phyloP scores from a whole-genome alignment of 2,888 invertebrate species.

The Acronicta psi region DNA sequence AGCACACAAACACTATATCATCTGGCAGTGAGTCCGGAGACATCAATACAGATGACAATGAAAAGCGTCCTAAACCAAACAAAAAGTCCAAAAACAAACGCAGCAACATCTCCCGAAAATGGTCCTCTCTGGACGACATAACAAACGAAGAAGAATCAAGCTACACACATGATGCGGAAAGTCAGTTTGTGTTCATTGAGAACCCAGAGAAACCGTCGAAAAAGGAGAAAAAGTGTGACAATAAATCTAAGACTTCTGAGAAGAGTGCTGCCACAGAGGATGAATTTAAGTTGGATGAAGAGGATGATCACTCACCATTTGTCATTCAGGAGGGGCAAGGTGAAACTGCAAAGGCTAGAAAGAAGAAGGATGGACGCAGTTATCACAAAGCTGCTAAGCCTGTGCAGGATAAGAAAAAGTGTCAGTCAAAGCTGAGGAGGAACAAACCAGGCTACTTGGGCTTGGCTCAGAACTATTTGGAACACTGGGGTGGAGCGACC shows the following conservation, averaged over 20 bases:
- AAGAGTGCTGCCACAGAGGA: slow-evolving; percentile 70
- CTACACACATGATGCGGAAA: slow-evolving; percentile 74
- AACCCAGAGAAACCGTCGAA: slow-evolving; percentile 80
- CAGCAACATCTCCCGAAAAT: slow-evolving; percentile 85
- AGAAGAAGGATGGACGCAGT: slow-evolving; percentile 85
- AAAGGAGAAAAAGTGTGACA: slow-evolving; percentile 78
- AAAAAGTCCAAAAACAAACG: slow-evolving; percentile 84
- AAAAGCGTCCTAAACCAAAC: slow-evolving; percentile 78
- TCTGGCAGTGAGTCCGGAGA: slow-evolving; percentile 87
- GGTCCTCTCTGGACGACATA: slow-evolving; percentile 90
- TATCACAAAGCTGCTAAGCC: slow-evolving; percentile 77
- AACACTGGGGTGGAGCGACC: slow-evolving; percentile 89
- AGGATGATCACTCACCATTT: slow-evolving; percentile 75
- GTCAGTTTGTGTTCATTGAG: slow-evolving; percentile 85
- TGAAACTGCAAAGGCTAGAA: slow-evolving; percentile 74
- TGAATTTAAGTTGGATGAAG: slow-evolving; percentile 74
- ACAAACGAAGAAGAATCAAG: slow-evolving; percentile 78
- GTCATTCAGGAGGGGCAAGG: slow-evolving; percentile 76
- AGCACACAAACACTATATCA: slow-evolving; percentile 74
- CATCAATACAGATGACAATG: slow-evolving; percentile 78
- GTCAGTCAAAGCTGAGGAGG: slow-evolving; percentile 77
- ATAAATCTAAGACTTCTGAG: slow-evolving; percentile 70
- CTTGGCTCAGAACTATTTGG: slow-evolving; percentile 80
- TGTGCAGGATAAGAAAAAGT: slow-evolving; percentile 84
- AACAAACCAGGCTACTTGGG: slow-evolving; percentile 84